Conservation (phyloP, 2,113 vertebrate species). For the Sorex araneus region DNA sequence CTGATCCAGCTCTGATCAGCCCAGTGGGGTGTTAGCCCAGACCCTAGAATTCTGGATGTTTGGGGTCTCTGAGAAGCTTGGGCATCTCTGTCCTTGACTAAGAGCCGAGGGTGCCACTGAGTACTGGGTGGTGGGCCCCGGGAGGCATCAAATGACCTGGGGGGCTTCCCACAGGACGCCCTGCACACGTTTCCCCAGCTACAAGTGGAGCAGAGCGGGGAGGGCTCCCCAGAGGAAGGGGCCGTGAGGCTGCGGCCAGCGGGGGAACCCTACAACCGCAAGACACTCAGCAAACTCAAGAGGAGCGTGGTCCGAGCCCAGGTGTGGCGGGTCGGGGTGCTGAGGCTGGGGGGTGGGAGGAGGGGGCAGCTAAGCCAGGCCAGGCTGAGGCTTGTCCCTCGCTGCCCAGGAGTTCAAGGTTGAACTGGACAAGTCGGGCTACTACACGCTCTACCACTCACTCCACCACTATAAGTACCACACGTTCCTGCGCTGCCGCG, state of each 20-base stretch:
- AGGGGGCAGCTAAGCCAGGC: accelerated
- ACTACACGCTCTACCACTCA: constrained; percentile 96
- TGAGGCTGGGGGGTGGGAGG: too few relatives aligned
- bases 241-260: constrained; percentile 92
- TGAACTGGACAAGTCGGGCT: constrained; percentile 92
- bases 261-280: constrained; percentile 95
- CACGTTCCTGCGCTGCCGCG: constrained; percentile 96
- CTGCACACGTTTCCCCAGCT: constrained; percentile 94
- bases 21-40: background rate
- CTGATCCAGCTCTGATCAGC: background rate
- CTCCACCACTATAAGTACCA: constrained; percentile 98
- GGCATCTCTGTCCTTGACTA: background rate
- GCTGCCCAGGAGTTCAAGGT: constrained; percentile 93
- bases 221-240: constrained; percentile 86
- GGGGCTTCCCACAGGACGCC: constrained; percentile 87
- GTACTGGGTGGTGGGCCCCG: background rate
- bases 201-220: constrained; percentile 85
- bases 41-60: background rate
- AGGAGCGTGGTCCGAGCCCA: constrained; percentile 95
- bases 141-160: background rate
- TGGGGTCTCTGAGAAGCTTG: background rate
- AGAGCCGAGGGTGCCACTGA: background rate
- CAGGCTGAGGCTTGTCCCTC: constrained; percentile 75
- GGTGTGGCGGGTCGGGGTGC: constrained; percentile 80
- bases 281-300: constrained; percentile 96